phyloP scores from a whole-genome alignment of 2,113 vertebrate genomes.

The Erpornis zantholeuca region DNA sequence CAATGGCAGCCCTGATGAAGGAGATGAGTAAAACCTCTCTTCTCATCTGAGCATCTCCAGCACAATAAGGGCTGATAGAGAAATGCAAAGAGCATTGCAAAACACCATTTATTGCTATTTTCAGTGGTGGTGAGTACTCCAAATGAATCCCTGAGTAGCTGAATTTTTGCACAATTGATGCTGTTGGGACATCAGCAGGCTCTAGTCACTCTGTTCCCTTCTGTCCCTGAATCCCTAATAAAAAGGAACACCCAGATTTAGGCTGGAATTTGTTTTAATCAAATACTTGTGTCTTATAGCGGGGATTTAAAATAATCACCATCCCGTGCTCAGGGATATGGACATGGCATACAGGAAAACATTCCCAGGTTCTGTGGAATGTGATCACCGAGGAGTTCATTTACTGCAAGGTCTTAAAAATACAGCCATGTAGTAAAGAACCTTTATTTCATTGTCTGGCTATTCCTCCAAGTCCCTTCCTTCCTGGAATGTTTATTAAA shows the following conservation, averaged over 20 bases:
- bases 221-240: background rate
- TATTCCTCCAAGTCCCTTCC: conserved; percentile 15
- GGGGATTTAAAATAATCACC: conserved; percentile 8
- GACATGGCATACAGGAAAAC: background rate
- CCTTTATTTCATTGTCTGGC: conserved; percentile 47
- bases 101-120: background rate
- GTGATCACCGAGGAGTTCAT: background rate
- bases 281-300: background rate
- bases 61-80: background rate
- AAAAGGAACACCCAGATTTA: background rate
- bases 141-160: background rate
- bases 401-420: conserved; percentile 53
- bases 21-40: background rate
- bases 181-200: background rate
- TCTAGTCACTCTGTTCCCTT: background rate
- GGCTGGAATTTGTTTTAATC: conserved; percentile 8
- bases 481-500: conserved; percentile 58
- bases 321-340: background rate
- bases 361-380: conserved; percentile 1
- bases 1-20: background rate
- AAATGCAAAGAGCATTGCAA: background rate
- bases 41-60: background rate
- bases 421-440: conserved; percentile 22
- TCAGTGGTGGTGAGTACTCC: background rate
- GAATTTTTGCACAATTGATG: background rate